Evolutionary conservation across 2,888 invertebrate genomes (phyloP), one percentile per base, ranked within the genome.

Genomic region (Drosophila maculinotata): DNA sequence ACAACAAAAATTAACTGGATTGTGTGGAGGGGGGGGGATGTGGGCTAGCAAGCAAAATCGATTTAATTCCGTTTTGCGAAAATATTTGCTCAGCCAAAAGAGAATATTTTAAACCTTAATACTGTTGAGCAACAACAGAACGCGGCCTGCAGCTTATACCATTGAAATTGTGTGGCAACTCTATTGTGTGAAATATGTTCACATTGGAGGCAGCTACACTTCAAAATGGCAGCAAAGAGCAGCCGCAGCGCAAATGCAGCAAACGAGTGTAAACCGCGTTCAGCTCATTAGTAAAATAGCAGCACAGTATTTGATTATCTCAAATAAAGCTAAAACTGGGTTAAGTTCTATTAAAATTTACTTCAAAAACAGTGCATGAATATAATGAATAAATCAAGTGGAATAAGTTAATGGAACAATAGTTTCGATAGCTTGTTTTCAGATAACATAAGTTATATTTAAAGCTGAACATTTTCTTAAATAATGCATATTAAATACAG

Each of bases 31-130:
- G n/a, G n/a, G n/a, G 10, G 30, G 8, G 1, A 10, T 20, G 23
- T 15, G n/a, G n/a, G 30, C 12, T 42, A 33, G 28, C 30, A 26
- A 30, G 35, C 63, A 66, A 82, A 82, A 79, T 79, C 82, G 66
- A 82, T 79, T 79, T 76, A 82, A 79, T 64, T 62, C 76, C 58
- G 48, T 47, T 52, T 62, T 42, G 66, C 47, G 56, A 67, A 81
- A 78, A 81, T 78, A 78, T 81, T 81, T 74, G 56, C 70, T 52
- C 76, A 56, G 39, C 79, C 72, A 58, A 78, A 78, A 82, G 82
- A 63, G 82, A 78, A 78, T 78, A 79, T 79, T 79, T 79, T 53
- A 79, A 79, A 64, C 45, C 69, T 66, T 69, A 66, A 77, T 72
- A 64, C 56, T 59, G 57, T 72, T 76, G 71, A 67, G 67, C 52